These are phyloP conservation scores for Himalopsyche anomala DNA, from an alignment of 2,888 invertebrate genomes.

Conservation along the genomic window DNA sequence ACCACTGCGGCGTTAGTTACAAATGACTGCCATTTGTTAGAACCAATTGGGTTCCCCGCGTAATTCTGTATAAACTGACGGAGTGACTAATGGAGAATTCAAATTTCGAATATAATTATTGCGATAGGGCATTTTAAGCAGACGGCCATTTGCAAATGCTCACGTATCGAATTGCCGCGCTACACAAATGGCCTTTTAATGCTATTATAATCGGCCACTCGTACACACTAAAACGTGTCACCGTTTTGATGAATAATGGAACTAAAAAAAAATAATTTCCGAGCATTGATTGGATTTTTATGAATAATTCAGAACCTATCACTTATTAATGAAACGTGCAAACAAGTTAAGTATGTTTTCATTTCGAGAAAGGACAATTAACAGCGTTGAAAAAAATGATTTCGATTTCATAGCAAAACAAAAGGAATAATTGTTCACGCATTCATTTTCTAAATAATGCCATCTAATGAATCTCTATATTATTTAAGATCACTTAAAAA, in stretches of 20 bases:
- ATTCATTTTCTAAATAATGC: no score
- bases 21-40: conserved; percentile 22
- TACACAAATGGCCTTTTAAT: background rate
- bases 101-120: conserved; percentile 30
- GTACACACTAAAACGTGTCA: conserved; percentile 12
- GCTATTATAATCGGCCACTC: conserved; percentile 1
- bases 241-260: background rate
- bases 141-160: conserved; percentile 9
- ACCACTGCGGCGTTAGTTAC: background rate
- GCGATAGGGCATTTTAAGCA: background rate
- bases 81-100: conserved; percentile 24
- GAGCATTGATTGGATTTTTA: conserved; percentile 5
- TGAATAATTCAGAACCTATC: background rate
- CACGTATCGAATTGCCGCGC: conserved; percentile 10
- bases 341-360: background rate
- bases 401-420: no score
- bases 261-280: background rate
- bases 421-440: no score
- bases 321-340: background rate
- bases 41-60: conserved; percentile 12
- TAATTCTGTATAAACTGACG: conserved; percentile 18
- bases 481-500: no score
- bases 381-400: no score
- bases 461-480: no score
- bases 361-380: background rate